Conservation (phyloP, 2,797 vertebrate genomes). For the Heterohyrax brucei region DNA sequence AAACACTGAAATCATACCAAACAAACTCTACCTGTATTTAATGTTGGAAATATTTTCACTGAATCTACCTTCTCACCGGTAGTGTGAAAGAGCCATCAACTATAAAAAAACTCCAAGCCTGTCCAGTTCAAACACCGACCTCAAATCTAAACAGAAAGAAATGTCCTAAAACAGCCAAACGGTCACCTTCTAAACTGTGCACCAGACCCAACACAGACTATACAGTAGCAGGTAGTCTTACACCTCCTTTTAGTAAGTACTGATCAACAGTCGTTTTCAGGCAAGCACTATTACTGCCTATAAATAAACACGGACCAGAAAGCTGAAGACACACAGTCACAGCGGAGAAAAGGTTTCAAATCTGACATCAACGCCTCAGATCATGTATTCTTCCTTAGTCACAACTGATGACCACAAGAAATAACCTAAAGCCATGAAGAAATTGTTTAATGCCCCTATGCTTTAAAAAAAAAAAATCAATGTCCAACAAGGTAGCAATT, state of each 20-base stretch:
- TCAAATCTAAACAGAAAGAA: constrained; percentile 84
- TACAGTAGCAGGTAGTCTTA: constrained; percentile 55
- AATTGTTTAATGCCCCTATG: background rate
- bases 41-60: constrained; percentile 53
- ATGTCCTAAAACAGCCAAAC: constrained; percentile 72
- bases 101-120: constrained; percentile 27
- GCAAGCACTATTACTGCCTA: constrained; percentile 64
- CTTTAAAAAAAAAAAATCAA: constrained; percentile 62
- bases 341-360: constrained; percentile 43
- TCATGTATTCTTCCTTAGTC: constrained; percentile 13
- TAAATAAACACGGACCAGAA: constrained; percentile 67
- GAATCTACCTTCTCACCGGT: background rate
- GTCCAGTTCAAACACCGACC: constrained; percentile 79
- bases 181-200: constrained; percentile 77
- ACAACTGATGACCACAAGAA: constrained; percentile 22
- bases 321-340: background rate
- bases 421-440: constrained; percentile 58
- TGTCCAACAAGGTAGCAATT: constrained; percentile 60
- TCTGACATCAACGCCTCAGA: constrained; percentile 27
- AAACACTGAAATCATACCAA: constrained; percentile 61
- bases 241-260: constrained; percentile 16
- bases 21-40: constrained; percentile 75
- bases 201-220: background rate
- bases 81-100: constrained; percentile 66
- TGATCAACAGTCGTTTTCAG: constrained; percentile 78